Percentiles rank a stretch among this genome's conserved stretches.
phyloP scores from a whole-genome alignment of 2,888 invertebrate species.

The Archaeoteleia sp. region DNA sequence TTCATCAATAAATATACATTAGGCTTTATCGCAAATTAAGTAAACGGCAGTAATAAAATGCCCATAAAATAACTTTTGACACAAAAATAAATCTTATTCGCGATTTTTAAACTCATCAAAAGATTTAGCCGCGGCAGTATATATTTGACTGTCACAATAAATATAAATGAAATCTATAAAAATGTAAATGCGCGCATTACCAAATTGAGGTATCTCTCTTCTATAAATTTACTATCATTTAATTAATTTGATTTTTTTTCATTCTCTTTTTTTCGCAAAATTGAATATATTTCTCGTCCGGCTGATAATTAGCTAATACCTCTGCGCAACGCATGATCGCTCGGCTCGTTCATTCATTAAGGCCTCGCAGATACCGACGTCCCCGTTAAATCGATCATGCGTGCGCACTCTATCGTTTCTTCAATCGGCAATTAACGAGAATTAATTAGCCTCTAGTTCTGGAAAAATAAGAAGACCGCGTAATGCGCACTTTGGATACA shows the following conservation, averaged over 20 bases:
- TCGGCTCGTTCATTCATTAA: conserved; percentile 22
- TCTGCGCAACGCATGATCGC: conserved; percentile 4
- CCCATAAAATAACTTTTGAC: no score
- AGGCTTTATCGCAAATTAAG: no score
- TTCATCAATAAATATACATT: no score
- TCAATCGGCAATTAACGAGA: conserved; percentile 42
- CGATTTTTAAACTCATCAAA: no score
- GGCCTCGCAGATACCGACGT: conserved; percentile 14
- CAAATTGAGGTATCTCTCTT: no score
- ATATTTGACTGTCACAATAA: no score
- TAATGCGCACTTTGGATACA: conserved; percentile 1
- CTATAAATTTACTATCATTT: neutral
- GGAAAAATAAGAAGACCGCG: conserved; percentile 5
- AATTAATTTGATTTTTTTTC: neutral
- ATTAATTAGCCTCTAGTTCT: conserved; percentile 40
- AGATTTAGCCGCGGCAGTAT: no score
- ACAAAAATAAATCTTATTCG: no score
- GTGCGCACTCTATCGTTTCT: conserved; percentile 15
- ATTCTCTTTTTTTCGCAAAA: neutral
- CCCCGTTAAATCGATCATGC: conserved; percentile 31
- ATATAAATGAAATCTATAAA: no score
- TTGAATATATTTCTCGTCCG: neutral
- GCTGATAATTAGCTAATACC: conserved; percentile 11
- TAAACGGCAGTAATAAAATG: no score
- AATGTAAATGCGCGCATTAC: no score